Conservation (phyloP, 1,140 invertebrate genomes). For the Papilio polyxenes region DNA sequence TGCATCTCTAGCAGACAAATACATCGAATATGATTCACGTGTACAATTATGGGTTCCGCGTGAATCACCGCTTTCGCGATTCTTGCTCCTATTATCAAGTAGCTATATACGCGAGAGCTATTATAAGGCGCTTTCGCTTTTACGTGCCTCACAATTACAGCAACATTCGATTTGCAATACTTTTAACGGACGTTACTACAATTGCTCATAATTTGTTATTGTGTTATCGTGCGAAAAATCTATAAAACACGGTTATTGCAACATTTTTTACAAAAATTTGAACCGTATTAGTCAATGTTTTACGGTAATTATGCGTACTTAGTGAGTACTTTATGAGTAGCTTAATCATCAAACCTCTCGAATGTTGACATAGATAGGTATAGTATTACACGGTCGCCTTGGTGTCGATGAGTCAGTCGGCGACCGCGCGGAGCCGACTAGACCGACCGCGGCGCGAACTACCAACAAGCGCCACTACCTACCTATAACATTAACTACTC, state of each 20-base stretch:
- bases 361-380: slow-evolving; percentile 40
- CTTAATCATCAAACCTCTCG: slow-evolving; percentile 35
- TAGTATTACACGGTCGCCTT: slow-evolving; percentile 56
- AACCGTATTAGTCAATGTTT: background rate
- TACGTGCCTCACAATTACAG: slow-evolving; percentile 30
- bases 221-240: background rate
- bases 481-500: slow-evolving; percentile 44
- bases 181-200: slow-evolving; percentile 28
- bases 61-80: slow-evolving; percentile 67
- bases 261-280: background rate
- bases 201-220: slow-evolving; percentile 17
- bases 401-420: slow-evolving; percentile 69
- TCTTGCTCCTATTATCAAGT: slow-evolving; percentile 37
- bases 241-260: slow-evolving; percentile 12
- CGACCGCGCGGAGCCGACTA: slow-evolving; percentile 62
- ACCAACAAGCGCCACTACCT: slow-evolving; percentile 47
- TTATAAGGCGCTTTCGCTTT: slow-evolving; percentile 40
- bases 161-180: slow-evolving; percentile 20
- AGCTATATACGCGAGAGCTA: slow-evolving; percentile 26
- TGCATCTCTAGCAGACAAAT: slow-evolving; percentile 37
- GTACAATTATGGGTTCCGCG: slow-evolving; percentile 47
- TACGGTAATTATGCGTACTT: slow-evolving; percentile 12
- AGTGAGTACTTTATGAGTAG: background rate
- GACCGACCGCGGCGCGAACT: slow-evolving; percentile 48
- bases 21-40: slow-evolving; percentile 47